Conservation (phyloP, 2,113 vertebrate genomes). For the Lethenteron reissneri region DNA sequence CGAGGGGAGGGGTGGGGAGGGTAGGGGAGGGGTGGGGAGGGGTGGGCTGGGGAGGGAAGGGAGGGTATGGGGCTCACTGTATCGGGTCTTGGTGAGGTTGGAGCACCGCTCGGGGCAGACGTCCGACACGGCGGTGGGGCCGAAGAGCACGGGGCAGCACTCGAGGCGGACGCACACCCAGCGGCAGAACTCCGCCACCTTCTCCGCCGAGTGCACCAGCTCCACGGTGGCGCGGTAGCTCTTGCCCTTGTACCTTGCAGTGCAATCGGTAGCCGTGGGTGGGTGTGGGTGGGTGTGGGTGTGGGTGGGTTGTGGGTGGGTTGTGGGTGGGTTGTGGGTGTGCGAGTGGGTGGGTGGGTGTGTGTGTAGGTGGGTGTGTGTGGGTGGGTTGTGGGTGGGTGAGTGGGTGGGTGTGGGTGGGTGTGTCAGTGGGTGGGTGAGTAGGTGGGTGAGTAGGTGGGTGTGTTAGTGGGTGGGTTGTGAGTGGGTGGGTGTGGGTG, state of each 20-base stretch:
- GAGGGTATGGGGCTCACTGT: conserved; percentile 39
- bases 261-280: background rate
- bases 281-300: too few relatives aligned
- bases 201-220: conserved; percentile 70
- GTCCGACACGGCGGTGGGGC: conserved; percentile 77
- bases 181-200: conserved; percentile 78
- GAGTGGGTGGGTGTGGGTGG: too few relatives aligned
- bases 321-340: too few relatives aligned
- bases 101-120: conserved; percentile 92
- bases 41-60: conserved; percentile 26
- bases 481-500: too few relatives aligned
- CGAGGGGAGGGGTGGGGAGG: too few relatives aligned
- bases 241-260: conserved; percentile 72
- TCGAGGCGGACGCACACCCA: conserved; percentile 83
- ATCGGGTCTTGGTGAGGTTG: conserved; percentile 92
- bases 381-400: too few relatives aligned
- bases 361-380: too few relatives aligned
- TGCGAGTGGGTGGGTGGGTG: too few relatives aligned
- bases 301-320: too few relatives aligned
- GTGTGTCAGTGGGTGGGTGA: too few relatives aligned
- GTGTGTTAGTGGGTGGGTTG: too few relatives aligned
- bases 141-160: conserved; percentile 88
- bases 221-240: conserved; percentile 86
- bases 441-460: too few relatives aligned
- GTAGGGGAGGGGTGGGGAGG: conserved; percentile 17